Base-by-base conservation (phyloP, 2,888 invertebrate genomes). In the Eupithecia tripunctaria region DNA sequence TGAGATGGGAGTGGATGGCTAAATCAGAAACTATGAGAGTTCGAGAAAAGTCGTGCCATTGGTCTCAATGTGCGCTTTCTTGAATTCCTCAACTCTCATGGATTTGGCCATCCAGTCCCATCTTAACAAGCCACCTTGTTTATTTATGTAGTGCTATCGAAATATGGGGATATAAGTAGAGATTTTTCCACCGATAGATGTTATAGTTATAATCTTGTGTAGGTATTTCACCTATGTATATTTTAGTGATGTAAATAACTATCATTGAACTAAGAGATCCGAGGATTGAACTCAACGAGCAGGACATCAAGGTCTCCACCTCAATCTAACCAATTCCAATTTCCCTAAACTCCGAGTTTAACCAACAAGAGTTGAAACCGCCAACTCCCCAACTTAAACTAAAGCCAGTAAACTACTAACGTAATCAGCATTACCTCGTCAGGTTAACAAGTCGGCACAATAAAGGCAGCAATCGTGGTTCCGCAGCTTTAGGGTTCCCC, bases 371-470 rank as follows among this genome's bases (percentile, higher is more conserved):
- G 4, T 25, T 12, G 14, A 38, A 60, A 32, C 47, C 43, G 47
- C 63, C 36, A 21, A 72, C 60, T 29, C 29, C 51, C 38, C 38
- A 69, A 71, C 66, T 71, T 68, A 65, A 51, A 74, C 71, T 74
- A 67, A 71, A 68, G 67, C 36, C 71, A 76, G 71, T 77, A 75
- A 78, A 73, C 76, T 75, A 75, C 77, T 76, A 78, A 78, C 71
- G 74, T 76, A 78, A 78, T 78, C 79, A 82, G 76, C 81, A 70
- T 75, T 75, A 75, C 74, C 74, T 75, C 74, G 65, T 79, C 85
- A 85, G 85, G 85, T 85, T 85, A 82, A 85, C 82, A 81, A 82
- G 82, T 79, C 74, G 74, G 73, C 76, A 80, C 84, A 82, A 84
- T 85, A 84, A 84, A 82, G 80, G 78, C 78, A 82, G 78, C 85